Evolutionary conservation across 2,888 invertebrate genomes (phyloP).

Genomic region (Orthonevra nobilis): DNA sequence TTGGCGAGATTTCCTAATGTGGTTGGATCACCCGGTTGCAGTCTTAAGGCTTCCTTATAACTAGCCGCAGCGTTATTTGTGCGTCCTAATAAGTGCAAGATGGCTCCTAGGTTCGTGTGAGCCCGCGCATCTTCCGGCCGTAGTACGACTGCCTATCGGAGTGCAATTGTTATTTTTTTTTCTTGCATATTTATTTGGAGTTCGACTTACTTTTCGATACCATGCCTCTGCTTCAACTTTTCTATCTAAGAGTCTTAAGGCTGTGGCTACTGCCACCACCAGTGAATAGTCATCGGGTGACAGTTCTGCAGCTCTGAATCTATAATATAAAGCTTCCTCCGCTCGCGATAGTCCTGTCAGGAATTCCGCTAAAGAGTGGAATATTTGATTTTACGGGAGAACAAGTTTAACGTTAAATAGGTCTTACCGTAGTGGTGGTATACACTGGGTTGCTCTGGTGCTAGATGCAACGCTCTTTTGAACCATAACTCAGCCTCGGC

Average conservation of each 20-base stretch:
- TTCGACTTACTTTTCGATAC: slow-evolving; percentile 87
- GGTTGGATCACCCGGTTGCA: slow-evolving; percentile 93
- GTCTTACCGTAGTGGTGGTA: slow-evolving; percentile 95
- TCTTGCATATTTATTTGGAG: no score
- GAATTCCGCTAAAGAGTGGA: slow-evolving; percentile 94
- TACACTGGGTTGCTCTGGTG: slow-evolving; percentile 91
- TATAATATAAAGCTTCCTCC: slow-evolving; percentile 90
- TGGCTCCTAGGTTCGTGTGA: slow-evolving; percentile 97
- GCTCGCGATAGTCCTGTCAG: slow-evolving; percentile 89
- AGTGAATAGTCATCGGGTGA: slow-evolving; percentile 90
- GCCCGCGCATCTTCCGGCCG: slow-evolving; percentile 90
- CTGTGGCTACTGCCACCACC: slow-evolving; percentile 93
- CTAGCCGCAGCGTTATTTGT: slow-evolving; percentile 92
- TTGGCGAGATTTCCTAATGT: slow-evolving; percentile 94
- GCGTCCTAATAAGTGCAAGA: slow-evolving; percentile 95
- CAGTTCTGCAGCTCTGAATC: slow-evolving; percentile 89
- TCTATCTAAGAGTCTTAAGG: slow-evolving; percentile 89
- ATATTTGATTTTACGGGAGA: no score
- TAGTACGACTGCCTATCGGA: slow-evolving; percentile 79
- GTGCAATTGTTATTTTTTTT: background rate
- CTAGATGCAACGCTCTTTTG: slow-evolving; percentile 89
- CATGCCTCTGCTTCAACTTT: slow-evolving; percentile 91
- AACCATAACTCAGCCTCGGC: slow-evolving; percentile 95
- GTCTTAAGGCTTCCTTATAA: slow-evolving; percentile 90
- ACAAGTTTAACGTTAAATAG: no score